phyloP scores from a whole-genome alignment of 2,797 vertebrate genomes.

The Poecilia picta region DNA sequence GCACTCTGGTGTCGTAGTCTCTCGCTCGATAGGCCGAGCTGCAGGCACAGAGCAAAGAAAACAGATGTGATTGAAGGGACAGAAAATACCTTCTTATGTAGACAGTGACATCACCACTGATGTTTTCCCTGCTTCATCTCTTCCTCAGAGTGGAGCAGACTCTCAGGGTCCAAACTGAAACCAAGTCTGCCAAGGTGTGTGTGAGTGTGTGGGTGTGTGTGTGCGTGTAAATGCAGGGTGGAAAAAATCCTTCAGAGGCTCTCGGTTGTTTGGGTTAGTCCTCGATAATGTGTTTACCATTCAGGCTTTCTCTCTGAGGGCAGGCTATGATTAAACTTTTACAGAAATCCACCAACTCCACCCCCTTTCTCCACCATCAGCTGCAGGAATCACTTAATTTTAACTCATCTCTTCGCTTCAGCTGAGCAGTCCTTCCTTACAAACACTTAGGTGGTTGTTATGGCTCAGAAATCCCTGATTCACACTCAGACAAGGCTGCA shows the following conservation, averaged over 20 bases:
- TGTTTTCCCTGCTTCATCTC: constrained; percentile 45
- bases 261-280: constrained; percentile 66
- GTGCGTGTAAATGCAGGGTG: constrained; percentile 59
- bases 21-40: constrained; percentile 91
- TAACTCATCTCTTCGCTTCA: constrained; percentile 46
- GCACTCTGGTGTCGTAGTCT: constrained; percentile 95
- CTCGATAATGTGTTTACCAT: constrained; percentile 78
- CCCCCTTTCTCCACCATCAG: constrained; percentile 40
- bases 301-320: constrained; percentile 62
- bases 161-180: constrained; percentile 16
- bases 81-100: constrained; percentile 14
- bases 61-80: neutral
- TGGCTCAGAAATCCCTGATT: constrained; percentile 47
- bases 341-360: constrained; percentile 54
- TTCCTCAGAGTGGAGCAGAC: constrained; percentile 29
- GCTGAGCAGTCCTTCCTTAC: constrained; percentile 47
- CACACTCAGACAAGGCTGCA: constrained; percentile 48
- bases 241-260: constrained; percentile 51
- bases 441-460: constrained; percentile 61
- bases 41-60: constrained; percentile 36
- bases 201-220: constrained; percentile 27
- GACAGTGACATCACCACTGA: constrained; percentile 33
- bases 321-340: constrained; percentile 71
- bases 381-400: constrained; percentile 61
- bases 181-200: constrained; percentile 25